These are phyloP conservation scores for Gymnothorax javanicus DNA, from an alignment of 2,797 vertebrate species.

Conservation along the genomic window DNA sequence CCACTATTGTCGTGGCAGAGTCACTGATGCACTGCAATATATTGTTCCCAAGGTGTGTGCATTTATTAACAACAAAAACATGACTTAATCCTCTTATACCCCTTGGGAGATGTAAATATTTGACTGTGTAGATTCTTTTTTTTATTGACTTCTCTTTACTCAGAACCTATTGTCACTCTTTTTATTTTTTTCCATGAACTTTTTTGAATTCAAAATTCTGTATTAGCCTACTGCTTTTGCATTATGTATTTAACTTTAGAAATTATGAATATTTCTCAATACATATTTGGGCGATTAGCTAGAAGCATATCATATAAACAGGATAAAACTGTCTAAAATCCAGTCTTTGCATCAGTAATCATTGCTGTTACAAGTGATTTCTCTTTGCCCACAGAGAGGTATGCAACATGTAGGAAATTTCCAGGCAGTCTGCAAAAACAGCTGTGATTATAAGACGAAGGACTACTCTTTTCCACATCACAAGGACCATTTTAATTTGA, in stretches of 20 bases:
- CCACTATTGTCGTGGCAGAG: not conserved
- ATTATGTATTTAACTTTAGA: not conserved
- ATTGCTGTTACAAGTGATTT: not conserved
- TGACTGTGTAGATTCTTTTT: not conserved
- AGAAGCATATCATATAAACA: not conserved
- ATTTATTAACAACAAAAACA: not conserved
- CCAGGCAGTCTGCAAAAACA: not conserved
- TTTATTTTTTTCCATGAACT: not conserved
- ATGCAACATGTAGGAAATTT: not conserved
- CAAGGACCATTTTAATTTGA: not conserved
- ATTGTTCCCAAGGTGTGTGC: not conserved
- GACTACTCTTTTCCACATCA: not conserved
- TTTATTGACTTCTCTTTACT: not conserved
- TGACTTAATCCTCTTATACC: not conserved
- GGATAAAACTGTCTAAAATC: not conserved
- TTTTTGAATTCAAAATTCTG: not conserved
- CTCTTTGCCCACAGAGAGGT: not conserved
- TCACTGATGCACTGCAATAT: not conserved
- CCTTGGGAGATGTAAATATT: not conserved
- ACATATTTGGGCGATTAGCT: not conserved
- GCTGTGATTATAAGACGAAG: not conserved
- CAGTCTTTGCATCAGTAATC: not conserved
- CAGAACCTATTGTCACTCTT: not conserved
- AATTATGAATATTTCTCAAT: not conserved
- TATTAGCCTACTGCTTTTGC: not conserved